phyloP scores from a whole-genome alignment of 2,113 vertebrate species.

The Strix aluco region DNA sequence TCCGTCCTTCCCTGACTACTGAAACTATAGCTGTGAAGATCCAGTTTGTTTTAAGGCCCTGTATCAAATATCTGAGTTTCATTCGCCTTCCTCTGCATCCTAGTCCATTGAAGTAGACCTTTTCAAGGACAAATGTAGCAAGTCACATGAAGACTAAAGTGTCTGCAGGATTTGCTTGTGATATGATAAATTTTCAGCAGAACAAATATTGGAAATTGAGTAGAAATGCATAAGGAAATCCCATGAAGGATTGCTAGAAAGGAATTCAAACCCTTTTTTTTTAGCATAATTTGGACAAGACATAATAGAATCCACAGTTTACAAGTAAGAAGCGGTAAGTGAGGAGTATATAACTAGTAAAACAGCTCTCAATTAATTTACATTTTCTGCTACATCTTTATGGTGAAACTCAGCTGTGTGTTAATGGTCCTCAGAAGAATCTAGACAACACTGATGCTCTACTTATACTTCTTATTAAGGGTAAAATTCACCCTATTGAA shows the following conservation, averaged over 20 bases:
- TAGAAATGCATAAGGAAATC: background rate
- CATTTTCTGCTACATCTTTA: conserved; percentile 22
- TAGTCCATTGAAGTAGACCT: background rate
- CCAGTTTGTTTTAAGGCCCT: background rate
- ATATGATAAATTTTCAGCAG: background rate
- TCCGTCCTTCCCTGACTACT: background rate
- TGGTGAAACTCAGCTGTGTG: conserved; percentile 25
- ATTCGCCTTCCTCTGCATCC: background rate
- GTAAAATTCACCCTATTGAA: conserved; percentile 50
- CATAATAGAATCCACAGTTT: background rate
- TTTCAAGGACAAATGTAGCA: background rate
- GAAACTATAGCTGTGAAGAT: background rate
- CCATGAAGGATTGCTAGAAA: background rate
- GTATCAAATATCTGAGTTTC: background rate
- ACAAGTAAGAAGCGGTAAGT: background rate
- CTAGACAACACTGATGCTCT: conserved; percentile 20
- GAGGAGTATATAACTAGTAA: conserved; percentile 4
- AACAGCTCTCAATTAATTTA: conserved; percentile 48
- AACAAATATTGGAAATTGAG: background rate
- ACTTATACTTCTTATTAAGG: conserved; percentile 42
- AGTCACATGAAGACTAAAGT: background rate
- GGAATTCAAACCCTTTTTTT: background rate
- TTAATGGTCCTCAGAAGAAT: conserved; percentile 40
- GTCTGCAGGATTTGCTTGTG: background rate
- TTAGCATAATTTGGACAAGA: background rate